Evolutionary conservation across 1,140 invertebrate species (phyloP), one percentile per base, ranked within the genome.

Genomic region (Trichonephila clavata): DNA sequence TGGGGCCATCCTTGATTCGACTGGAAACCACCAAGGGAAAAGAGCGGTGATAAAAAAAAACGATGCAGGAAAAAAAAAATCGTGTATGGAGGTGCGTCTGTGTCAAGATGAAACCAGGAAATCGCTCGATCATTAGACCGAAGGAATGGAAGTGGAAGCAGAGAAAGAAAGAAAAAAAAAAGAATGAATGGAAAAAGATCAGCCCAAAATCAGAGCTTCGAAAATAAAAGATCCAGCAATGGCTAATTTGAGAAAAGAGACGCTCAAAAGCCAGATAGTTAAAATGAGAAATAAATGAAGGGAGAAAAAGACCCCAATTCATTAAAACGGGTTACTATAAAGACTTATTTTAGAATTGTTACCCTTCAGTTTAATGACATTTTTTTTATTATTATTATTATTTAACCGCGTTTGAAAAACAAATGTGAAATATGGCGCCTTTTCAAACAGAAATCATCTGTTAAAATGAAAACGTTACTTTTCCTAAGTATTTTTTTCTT

Each of bases 91-190:
- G 65, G 43, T 57, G 88, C 68, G 32, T 90, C 65, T 71, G 88
- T 90, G 68, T 77, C 24, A 65, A 32, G 39, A 90, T 77, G 88
- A 90, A 88, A 90, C 63, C 86, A 88, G 63, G 68, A 90, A 90
- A 90, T 90, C 39, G 88, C 80, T 90, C 68, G 65, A 71, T 90
- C 88, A 80, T 90, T 90, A 90, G 68, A 68, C 27, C 65, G 18
- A 57, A 90, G 20, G 71, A 80, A 90, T 59, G 27, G 88, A 77
- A 61, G 32, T 39, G 68, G 59, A 39, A 39, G 32, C 32, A 39
- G 32, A 39, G 2, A 39, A 3, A 39, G 32, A 77, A 32, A 39
- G n/a, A 77, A 61, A 61, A 27, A 88, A 32, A 59, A 59, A 21
- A 57, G 18, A 39, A 83, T 18, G 18, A n/a, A 57, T n/a, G 32